Conservation (phyloP, 2,113 vertebrate genomes). For the Mormoops blainvillei region DNA sequence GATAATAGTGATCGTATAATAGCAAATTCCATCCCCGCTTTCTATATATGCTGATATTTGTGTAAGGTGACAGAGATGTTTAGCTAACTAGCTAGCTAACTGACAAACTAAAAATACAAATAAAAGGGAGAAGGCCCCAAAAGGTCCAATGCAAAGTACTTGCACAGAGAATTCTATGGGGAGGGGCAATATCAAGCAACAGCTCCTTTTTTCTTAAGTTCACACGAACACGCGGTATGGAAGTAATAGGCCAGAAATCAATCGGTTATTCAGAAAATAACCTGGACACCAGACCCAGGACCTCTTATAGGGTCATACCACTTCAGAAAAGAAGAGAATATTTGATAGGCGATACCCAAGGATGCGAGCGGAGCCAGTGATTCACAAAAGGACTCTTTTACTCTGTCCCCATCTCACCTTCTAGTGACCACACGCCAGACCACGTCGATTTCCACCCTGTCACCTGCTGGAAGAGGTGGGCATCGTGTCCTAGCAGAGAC, state of each 20-base stretch:
- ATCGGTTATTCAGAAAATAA: neutral
- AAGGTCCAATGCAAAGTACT: neutral
- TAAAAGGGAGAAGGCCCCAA: neutral
- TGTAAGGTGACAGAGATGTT: neutral
- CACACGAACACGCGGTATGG: neutral
- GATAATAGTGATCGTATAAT: neutral
- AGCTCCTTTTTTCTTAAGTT: neutral
- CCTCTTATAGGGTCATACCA: neutral
- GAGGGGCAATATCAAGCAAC: neutral
- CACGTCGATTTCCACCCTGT: neutral
- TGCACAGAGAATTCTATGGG: neutral
- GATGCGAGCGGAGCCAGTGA: neutral
- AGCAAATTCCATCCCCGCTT: neutral
- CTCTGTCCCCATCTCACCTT: neutral
- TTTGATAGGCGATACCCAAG: neutral
- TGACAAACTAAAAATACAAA: neutral
- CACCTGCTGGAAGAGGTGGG: neutral
- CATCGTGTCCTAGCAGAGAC: neutral
- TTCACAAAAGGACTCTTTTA: neutral
- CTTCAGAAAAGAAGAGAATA: neutral
- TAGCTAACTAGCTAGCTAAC: neutral
- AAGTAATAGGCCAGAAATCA: neutral
- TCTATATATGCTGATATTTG: neutral
- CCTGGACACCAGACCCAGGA: neutral
- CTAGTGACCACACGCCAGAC: neutral